Conservation (phyloP, 2,888 invertebrate species). For the Idaea dimidiata region DNA sequence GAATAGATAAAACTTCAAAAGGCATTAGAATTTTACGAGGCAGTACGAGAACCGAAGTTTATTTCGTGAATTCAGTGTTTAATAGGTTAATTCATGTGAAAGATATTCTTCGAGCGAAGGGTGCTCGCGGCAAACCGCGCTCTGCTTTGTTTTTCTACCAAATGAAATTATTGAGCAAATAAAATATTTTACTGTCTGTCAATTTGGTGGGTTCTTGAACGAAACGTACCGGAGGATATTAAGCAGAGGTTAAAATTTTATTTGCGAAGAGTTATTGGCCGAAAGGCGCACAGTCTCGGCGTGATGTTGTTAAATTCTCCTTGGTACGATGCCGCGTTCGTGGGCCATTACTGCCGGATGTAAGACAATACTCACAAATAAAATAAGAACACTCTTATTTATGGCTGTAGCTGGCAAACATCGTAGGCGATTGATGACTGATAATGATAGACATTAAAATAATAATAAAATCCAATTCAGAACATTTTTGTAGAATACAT, state of each 20-base stretch:
- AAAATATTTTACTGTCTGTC: slow-evolving; percentile 81
- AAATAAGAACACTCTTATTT: slow-evolving; percentile 63
- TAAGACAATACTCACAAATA: slow-evolving; percentile 70
- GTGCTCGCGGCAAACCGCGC: slow-evolving; percentile 35
- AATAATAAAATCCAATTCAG: too few species aligned
- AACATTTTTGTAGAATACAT: too few species aligned
- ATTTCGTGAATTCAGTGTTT: slow-evolving; percentile 63
- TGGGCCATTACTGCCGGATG: slow-evolving; percentile 61
- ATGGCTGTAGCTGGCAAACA: slow-evolving; percentile 45
- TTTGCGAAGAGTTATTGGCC: slow-evolving; percentile 66
- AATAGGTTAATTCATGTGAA: slow-evolving; percentile 77
- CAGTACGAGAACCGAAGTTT: slow-evolving; percentile 56
- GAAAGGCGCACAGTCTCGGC: slow-evolving; percentile 44
- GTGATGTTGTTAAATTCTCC: slow-evolving; percentile 61
- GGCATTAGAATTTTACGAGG: slow-evolving; percentile 52
- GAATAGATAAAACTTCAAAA: slow-evolving; percentile 30
- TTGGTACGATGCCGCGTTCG: slow-evolving; percentile 52
- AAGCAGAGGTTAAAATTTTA: slow-evolving; percentile 80
- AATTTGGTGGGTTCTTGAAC: slow-evolving; percentile 62
- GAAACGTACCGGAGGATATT: slow-evolving; percentile 69
- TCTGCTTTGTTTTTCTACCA: slow-evolving; percentile 68
- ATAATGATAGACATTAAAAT: neutral
- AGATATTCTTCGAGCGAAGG: slow-evolving; percentile 66
- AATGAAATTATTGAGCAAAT: slow-evolving; percentile 77
- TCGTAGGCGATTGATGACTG: slow-evolving; percentile 23